Conservation (phyloP, 2,888 invertebrate genomes). For the Lasioglossum marginatum region DNA sequence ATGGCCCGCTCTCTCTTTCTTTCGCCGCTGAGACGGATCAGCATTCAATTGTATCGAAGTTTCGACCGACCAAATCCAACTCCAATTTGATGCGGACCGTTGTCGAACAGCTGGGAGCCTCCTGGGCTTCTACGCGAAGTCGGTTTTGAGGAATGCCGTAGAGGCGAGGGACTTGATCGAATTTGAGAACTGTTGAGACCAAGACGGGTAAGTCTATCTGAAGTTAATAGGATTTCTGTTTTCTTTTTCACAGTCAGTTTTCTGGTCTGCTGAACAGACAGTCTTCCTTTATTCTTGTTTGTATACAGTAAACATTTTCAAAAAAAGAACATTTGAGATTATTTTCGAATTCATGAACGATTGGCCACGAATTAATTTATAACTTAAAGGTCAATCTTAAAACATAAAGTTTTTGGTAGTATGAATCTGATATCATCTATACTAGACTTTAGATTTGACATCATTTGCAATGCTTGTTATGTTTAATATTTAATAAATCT, state of each 20-base stretch:
- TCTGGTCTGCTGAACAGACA: background rate
- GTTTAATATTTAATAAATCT: no score
- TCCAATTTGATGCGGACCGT: conserved; percentile 30
- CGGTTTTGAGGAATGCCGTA: background rate
- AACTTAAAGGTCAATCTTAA: no score
- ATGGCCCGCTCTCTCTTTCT: conserved; percentile 31
- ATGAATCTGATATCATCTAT: no score
- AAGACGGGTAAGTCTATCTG: background rate
- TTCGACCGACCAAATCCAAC: conserved; percentile 34
- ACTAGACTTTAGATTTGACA: no score
- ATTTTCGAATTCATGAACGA: no score
- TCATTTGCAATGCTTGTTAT: no score
- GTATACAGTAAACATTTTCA: no score
- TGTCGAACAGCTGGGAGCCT: conserved; percentile 6
- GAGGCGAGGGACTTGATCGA: background rate
- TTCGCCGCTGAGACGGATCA: conserved; percentile 73
- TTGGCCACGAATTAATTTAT: no score
- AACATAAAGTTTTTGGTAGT: no score
- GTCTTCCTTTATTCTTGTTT: no score
- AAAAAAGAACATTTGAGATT: no score
- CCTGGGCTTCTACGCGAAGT: background rate
- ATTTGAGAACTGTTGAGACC: background rate
- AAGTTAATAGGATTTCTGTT: background rate
- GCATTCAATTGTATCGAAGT: conserved; percentile 79
- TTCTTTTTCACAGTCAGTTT: background rate